Conservation (phyloP, 35 echinoderm and acorn worm species). For the Lytechinus variegatus region DNA sequence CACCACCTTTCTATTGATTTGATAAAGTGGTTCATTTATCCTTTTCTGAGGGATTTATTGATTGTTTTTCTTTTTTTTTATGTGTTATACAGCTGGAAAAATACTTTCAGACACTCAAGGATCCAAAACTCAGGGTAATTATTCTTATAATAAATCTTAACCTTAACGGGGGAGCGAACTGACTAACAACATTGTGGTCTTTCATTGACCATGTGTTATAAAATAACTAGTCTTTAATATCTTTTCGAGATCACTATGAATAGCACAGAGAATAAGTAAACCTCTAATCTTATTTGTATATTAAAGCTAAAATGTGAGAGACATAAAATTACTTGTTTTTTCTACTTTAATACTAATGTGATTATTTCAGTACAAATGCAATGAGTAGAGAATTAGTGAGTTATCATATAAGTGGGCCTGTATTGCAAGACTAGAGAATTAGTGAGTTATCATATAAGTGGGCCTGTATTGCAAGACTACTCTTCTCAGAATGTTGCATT, state of each 20-base stretch:
- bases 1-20: not conserved
- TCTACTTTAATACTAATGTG: not conserved
- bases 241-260: too few species aligned
- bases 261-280: too few species aligned
- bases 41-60: not conserved
- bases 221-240: too few species aligned
- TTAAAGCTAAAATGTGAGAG: too few species aligned
- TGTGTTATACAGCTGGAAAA: conserved; percentile 84
- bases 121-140: conserved; percentile 99
- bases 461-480: too few species aligned
- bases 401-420: too few species aligned
- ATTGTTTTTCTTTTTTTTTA: conserved; percentile 59
- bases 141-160: conserved; percentile 24
- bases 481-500: too few species aligned
- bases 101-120: conserved; percentile 97
- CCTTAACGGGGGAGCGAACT: not conserved
- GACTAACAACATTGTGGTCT: too few species aligned
- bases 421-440: too few species aligned
- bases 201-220: too few species aligned
- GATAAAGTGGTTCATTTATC: conserved; percentile 8
- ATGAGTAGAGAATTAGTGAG: not conserved
- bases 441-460: not conserved
- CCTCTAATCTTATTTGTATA: too few species aligned
- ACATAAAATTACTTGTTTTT: not conserved
- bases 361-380: too few species aligned